Base-by-base conservation (phyloP, 2,888 invertebrate species). In the Panopea generosa region DNA sequence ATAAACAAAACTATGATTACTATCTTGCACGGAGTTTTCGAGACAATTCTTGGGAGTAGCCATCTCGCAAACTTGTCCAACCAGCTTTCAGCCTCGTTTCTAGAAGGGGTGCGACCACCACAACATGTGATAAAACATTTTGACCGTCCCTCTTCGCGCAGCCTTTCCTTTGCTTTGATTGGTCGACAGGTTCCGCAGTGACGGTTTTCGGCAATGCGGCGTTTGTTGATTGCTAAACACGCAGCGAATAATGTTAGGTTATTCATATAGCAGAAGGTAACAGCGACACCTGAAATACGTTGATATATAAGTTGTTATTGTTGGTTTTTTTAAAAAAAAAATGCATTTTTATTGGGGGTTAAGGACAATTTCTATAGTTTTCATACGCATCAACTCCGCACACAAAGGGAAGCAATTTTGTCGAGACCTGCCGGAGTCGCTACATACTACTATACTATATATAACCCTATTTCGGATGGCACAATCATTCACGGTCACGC, bases 181-280 rank as follows among this genome's bases (percentile, higher is more conserved):
- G 38, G 43, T 9, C 56, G 29, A 24, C 75, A 76, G 1, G 68
- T 60, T 24, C 45, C 33, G 43, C 40, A 70, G 40, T 76, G 76
- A 4, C 73, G 53, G 43, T 63, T 69, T 22, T 60, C 33, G 20
- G 20, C 95, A 92, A 98, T 71, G 16, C 82, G 66, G 14, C 55
- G 57, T 20, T 77, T 79, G 38, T 82, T 66, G 6, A 84, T 68
- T 1, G 77, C 73, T 33, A 84, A 57, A 27, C 79, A 80, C 14
- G 78, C 82, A 18, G 71, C 67, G 55, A 86, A 84, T 33, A 86
- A 76, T 9, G 84, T 84, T 2, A 84, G 55, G 56, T 84, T 78
- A 66, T 82, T 83, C 40, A 86, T 55, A 62, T 84, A 82, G 47
- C 82, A 84, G 47, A 85, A 71, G 2, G 71, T 20, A 0, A 82